Conservation (phyloP, 2,797 vertebrate species). For the Syngnathus rostellatus region DNA sequence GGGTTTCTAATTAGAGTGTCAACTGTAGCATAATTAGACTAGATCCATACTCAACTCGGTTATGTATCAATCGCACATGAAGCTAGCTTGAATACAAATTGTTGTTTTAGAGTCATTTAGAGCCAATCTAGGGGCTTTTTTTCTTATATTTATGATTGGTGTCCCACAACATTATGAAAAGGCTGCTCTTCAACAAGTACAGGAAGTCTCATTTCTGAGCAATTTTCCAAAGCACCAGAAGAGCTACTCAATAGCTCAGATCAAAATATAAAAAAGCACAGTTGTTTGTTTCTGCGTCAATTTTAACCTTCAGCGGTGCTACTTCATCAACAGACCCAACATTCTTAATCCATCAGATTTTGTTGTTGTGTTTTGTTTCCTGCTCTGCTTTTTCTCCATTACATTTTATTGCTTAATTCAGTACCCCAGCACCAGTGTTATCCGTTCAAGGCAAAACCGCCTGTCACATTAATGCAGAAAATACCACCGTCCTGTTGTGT, state of each 20-base stretch:
- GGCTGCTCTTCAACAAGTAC: not conserved
- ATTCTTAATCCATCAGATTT: not conserved
- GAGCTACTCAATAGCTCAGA: not conserved
- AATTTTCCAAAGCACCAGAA: not conserved
- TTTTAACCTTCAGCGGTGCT: not conserved
- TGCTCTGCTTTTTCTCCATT: not conserved
- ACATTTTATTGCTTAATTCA: not conserved
- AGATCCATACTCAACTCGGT: no score
- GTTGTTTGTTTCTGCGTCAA: not conserved
- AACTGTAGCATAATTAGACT: no score
- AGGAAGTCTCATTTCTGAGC: not conserved
- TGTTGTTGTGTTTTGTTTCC: not conserved
- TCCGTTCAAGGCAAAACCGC: not conserved
- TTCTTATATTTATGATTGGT: no score
- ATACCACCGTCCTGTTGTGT: not conserved
- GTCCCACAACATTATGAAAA: not conserved
- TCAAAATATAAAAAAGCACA: not conserved
- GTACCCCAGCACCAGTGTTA: not conserved
- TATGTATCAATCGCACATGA: no score
- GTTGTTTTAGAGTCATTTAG: no score
- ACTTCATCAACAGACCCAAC: not conserved
- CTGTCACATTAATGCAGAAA: not conserved
- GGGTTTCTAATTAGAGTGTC: no score
- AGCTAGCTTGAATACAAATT: no score
- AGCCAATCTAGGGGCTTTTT: no score